Evolutionary conservation across 2,888 invertebrate genomes (phyloP).

Genomic region (Rhimphoctona megacephalus): DNA sequence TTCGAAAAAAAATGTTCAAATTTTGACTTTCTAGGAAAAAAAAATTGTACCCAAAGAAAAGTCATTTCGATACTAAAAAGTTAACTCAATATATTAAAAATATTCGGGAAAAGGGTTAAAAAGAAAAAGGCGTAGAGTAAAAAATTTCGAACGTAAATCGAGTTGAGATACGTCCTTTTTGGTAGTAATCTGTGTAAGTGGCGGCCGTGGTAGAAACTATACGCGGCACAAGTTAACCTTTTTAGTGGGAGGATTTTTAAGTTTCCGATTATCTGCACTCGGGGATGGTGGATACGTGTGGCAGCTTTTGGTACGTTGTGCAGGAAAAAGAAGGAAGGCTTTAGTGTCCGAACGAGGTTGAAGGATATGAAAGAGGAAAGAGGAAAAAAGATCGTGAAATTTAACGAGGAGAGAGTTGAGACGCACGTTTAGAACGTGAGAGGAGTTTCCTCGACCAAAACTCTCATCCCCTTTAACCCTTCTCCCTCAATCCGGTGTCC

Average conservation of each 20-base stretch:
- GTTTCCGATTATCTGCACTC: slow-evolving; percentile 58
- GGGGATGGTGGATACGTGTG: slow-evolving; percentile 27
- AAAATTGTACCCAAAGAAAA: neutral
- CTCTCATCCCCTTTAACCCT: slow-evolving; percentile 2
- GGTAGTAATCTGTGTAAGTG: slow-evolving; percentile 3
- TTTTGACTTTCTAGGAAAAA: neutral
- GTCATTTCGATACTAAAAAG: neutral
- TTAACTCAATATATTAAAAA: neutral
- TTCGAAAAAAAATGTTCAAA: neutral
- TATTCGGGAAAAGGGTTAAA: neutral
- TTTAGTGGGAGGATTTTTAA: slow-evolving; percentile 62
- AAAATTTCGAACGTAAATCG: neutral
- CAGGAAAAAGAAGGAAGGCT: slow-evolving; percentile 50
- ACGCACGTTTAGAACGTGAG: slow-evolving; percentile 58
- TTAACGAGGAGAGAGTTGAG: slow-evolving; percentile 63
- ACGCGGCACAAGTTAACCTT: slow-evolving; percentile 39
- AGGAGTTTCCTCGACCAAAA: slow-evolving; percentile 34
- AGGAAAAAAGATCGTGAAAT: slow-evolving; percentile 64
- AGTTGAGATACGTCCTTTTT: slow-evolving; percentile 4
- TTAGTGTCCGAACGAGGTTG: slow-evolving; percentile 71
- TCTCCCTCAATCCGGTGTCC: slow-evolving; percentile 35
- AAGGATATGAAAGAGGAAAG: slow-evolving; percentile 13
- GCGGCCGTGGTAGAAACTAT: slow-evolving; percentile 37
- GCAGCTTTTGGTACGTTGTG: slow-evolving; percentile 48
- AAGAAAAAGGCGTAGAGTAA: neutral